Conservation (phyloP, 2,888 invertebrate species). For the Eupithecia centaureata region DNA sequence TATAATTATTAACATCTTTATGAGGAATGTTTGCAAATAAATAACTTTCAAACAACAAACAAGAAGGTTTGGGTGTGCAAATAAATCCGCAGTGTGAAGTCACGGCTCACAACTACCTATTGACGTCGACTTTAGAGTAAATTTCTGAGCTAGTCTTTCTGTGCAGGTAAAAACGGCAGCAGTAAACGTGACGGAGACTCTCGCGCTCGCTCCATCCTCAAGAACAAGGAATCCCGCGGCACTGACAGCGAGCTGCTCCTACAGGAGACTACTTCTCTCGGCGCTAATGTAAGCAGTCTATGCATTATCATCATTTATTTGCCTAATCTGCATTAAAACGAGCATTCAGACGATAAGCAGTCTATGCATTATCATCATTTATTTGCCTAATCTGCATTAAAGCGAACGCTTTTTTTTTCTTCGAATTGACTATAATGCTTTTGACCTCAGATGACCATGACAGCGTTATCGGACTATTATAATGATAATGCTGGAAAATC, state of each 20-base stretch:
- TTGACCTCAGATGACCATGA: too few relatives aligned
- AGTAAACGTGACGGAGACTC: constrained; percentile 78
- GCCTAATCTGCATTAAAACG: too few relatives aligned
- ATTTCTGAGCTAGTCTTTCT: constrained; percentile 2
- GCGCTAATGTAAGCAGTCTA: constrained; percentile 69
- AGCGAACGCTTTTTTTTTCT: too few relatives aligned
- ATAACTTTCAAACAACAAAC: too few relatives aligned
- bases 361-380: background rate
- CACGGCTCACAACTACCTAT: too few relatives aligned
- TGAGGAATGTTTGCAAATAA: too few relatives aligned
- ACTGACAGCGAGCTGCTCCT: constrained; percentile 82
- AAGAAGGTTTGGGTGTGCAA: background rate
- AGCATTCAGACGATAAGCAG: too few relatives aligned
- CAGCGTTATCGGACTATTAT: too few relatives aligned
- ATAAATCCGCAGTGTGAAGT: background rate
- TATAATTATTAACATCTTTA: too few relatives aligned
- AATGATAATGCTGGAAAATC: too few relatives aligned
- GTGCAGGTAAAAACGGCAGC: constrained; percentile 79
- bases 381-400: too few relatives aligned
- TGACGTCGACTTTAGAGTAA: background rate
- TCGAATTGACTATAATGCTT: too few relatives aligned
- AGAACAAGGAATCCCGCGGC: constrained; percentile 81
- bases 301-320: background rate
- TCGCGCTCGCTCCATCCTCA: constrained; percentile 79
- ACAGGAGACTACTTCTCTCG: constrained; percentile 78